Evolutionary conservation across 2,888 invertebrate species (phyloP), one percentile per base, ranked within the genome.

Genomic region (Sipha maydis): DNA sequence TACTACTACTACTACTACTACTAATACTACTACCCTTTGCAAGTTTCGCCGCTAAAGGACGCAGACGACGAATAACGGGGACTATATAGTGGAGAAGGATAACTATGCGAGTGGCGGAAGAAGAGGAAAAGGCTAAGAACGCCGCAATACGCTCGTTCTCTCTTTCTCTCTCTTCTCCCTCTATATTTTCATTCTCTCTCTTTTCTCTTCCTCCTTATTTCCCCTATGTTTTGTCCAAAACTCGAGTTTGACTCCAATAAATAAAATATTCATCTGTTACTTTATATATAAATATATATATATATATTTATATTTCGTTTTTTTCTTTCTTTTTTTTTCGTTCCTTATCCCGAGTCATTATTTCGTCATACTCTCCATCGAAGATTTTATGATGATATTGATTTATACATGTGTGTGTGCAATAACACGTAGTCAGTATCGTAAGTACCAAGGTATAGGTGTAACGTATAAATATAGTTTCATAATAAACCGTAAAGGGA

Each of bases 221-320:
- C 38, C 4, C 80, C n/a, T 75, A 25, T 80, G 41, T n/a, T 67
- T 71, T 76, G 28, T 67, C 76, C 76, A 76, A 79, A 79, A 79
- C 61, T 61, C 80, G 41, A 67, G 84, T 84, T 76, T 76, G 84
- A 84, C 84, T 84, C 76, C 76, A 25, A 84, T 67, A 84, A 84
- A 84, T 84, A 84, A 84, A 84, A 84, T 84, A 84, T 84, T 84
- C 84, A 76, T 84, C 84, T 41, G 76, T 77, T 84, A 76, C 41
- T 77, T 83, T 84, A 76, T 84, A 41, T 77, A 41, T 84, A 67
- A 5, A 38, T 84, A 76, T 84, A 41, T 77, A 41, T 84, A 67
- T 84, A 75, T 84, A 38, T 84, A 75, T 84, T 61, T 77, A 67
- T 84, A 67, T 84, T 76, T 83, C 1, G 1, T 19, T 56, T 61